Base-by-base conservation (phyloP, 1,140 invertebrate genomes). In the Habropoda laboriosa region DNA sequence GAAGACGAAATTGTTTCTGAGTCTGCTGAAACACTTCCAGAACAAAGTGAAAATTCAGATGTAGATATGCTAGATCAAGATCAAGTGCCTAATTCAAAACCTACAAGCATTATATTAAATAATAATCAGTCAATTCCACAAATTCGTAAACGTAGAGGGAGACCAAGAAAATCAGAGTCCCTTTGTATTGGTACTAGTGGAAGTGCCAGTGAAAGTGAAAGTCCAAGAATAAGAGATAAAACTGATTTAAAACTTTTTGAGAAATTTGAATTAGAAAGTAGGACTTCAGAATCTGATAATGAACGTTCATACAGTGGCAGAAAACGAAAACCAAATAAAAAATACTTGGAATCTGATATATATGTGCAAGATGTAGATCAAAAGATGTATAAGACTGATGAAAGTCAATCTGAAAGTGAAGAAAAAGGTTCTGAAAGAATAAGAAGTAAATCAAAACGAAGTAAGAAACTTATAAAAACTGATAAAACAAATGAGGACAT, bases 401-500 rank as follows among this genome's bases (percentile, higher is more conserved):
- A 92, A 27, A 91, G 89, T 81, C 90, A 91, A 68, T 92, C 90
- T 7, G 91, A 92, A 45, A 86, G 32, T 16, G 90, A 92, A 21
- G 83, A 89, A 21, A 91, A 83, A 40, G 6, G n/a, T 53, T 30
- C 55, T 3, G 86, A 88, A 64, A 81, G 64, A 51, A 27, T 60
- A 1, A 82, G 72, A 64, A 30, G 67, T 18, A 88, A 82, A 74
- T 72, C 79, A 13, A 87, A 79, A 71, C 72, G 86, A 70, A 86
- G 83, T 10, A 89, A 80, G 53, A 90, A 85, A 67, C 72, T 82
- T 2, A 74, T 57, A 55, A 74, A 47, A 60, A 27, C n/a, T 64
- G 60, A 79, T 10, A 64, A 78, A 24, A 79, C 12, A 47, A 84
- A 18, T 2, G 76, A 73, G 42, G 16, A 51, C 10, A 70, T 57